A percentile compares a stretch with the other conserved stretches of the same genome.
phyloP scores from a whole-genome alignment of 2,797 vertebrate species.

The Macropus fuliginosus region DNA sequence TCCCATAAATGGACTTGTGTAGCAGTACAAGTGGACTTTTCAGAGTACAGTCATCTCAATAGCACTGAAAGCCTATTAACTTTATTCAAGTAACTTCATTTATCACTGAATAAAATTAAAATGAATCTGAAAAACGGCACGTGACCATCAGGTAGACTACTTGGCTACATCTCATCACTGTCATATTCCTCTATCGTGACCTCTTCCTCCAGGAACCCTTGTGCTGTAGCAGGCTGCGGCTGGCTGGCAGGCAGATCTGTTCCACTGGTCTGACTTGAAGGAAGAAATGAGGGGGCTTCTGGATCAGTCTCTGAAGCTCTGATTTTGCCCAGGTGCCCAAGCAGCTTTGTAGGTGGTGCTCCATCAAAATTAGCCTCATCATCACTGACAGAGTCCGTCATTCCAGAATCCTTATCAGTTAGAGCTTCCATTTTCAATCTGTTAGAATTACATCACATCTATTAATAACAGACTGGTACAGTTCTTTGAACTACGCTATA shows the following conservation, averaged over 20 bases:
- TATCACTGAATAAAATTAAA: slow-evolving; percentile 34
- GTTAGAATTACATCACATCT: slow-evolving; percentile 50
- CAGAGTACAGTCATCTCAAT: not conserved
- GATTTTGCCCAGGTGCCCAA: not conserved
- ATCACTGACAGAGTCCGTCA: slow-evolving; percentile 83
- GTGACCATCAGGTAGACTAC: not conserved
- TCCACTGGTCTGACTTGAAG: slow-evolving; percentile 85
- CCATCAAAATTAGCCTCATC: slow-evolving; percentile 79
- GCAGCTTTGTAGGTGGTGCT: not conserved
- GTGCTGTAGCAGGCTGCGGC: slow-evolving; percentile 86
- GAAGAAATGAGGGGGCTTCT: slow-evolving; percentile 43
- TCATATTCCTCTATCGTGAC: slow-evolving; percentile 92
- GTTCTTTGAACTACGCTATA: not conserved
- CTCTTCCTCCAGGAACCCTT: slow-evolving; percentile 87
- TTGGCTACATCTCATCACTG: slow-evolving; percentile 86
- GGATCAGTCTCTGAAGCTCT: slow-evolving; percentile 8
- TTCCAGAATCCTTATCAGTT: slow-evolving; percentile 90
- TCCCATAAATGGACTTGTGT: not conserved
- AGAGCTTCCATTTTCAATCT: slow-evolving; percentile 93
- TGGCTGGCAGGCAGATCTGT: slow-evolving; percentile 89
- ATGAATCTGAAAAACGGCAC: not conserved
- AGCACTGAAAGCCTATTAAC: slow-evolving; percentile 14
- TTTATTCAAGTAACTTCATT: not conserved
- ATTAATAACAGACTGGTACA: slow-evolving; percentile 8
- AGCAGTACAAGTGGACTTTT: slow-evolving; percentile 1